phyloP scores from a whole-genome alignment of 2,797 vertebrate genomes.

The Tragelaphus eurycerus region DNA sequence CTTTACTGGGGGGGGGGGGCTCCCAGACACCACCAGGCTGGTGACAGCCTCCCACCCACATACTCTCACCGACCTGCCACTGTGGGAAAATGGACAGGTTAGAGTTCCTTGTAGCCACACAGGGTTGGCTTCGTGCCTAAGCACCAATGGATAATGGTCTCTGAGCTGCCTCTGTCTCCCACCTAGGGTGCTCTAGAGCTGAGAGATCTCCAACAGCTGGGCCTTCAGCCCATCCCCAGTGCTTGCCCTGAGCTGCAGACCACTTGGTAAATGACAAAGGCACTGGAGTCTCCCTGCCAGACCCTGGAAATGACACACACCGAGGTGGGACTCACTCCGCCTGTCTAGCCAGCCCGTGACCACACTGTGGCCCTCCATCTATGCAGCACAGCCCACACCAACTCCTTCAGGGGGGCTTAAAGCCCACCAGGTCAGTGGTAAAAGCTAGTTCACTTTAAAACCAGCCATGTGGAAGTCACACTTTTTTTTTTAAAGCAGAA shows the following conservation, averaged over 20 bases:
- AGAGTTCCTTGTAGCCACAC: not conserved
- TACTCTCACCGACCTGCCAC: not conserved
- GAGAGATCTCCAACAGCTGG: not conserved
- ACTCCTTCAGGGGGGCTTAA: not conserved
- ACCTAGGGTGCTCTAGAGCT: not conserved
- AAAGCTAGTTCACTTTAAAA: not conserved
- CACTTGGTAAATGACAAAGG: not conserved
- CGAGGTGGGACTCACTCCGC: fast-evolving
- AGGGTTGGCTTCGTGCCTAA: not conserved
- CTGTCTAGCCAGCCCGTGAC: not conserved
- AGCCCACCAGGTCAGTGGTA: not conserved
- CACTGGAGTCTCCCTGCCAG: not conserved
- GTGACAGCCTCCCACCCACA: not conserved
- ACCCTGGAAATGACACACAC: not conserved
- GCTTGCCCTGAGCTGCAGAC: not conserved
- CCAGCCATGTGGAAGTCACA: not conserved
- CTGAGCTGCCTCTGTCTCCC: not conserved
- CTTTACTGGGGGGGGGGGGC: not conserved
- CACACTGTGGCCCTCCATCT: not conserved
- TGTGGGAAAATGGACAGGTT: not conserved
- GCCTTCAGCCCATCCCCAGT: not conserved
- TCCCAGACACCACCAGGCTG: not conserved
- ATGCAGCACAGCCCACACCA: not conserved
- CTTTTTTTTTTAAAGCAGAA: not conserved
- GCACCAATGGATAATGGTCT: not conserved